These are phyloP conservation scores for Trissolcus basalis DNA, from an alignment of 1,140 invertebrate species.

Conservation along the genomic window DNA sequence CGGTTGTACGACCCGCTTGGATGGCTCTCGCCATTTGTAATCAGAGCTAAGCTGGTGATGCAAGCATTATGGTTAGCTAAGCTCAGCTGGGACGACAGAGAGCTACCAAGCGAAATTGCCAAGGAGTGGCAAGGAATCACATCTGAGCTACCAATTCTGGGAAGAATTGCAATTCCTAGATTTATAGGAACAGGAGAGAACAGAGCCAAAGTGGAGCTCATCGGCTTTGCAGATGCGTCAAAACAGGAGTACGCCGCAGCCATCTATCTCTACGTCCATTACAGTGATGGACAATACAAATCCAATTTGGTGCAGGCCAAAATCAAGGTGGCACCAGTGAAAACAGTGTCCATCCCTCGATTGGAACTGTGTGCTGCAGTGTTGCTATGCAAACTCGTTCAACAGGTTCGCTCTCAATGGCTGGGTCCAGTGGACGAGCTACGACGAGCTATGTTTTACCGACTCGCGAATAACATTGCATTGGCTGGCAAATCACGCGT, in stretches of 20 bases:
- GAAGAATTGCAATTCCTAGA: background rate
- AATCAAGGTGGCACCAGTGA: constrained; percentile 4
- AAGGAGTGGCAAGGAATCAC: background rate
- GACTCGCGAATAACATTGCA: constrained; percentile 9
- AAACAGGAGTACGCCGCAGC: background rate
- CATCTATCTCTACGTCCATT: background rate
- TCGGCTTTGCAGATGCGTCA: background rate
- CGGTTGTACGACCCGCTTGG: too few relatives aligned
- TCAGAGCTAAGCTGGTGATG: too few relatives aligned
- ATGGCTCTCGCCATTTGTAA: too few relatives aligned
- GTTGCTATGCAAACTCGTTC: background rate
- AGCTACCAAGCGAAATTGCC: too few relatives aligned
- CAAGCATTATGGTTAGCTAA: too few relatives aligned
- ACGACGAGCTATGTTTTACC: constrained; percentile 11
- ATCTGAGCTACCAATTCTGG: too few relatives aligned
- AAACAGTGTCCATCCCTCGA: constrained; percentile 12
- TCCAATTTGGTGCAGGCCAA: constrained; percentile 2
- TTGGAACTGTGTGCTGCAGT: constrained; percentile 10
- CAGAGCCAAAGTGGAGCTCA: background rate
- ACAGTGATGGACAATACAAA: background rate
- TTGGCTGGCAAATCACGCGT: constrained; percentile 35
- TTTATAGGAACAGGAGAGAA: background rate
- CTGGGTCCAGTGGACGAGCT: background rate
- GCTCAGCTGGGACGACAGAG: too few relatives aligned
- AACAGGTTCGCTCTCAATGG: background rate